Evolutionary conservation across 37 sponge, comb jelly and placozoan species (phyloP), one percentile per base, ranked within the genome.

Genomic region (Ephydatia muelleri): DNA sequence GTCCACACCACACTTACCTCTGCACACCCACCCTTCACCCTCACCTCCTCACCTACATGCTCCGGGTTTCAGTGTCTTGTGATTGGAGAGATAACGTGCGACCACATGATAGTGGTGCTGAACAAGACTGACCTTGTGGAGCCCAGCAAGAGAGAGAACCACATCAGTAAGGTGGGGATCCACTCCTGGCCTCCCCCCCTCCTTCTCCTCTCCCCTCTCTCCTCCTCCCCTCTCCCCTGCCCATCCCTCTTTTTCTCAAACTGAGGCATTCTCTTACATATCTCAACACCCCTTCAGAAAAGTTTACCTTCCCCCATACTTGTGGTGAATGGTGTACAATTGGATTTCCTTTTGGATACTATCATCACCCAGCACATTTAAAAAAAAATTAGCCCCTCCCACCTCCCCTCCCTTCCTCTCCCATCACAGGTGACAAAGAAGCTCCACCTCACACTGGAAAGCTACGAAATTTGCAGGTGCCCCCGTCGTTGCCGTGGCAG

Each of bases 21-120:
- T 21, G 16, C 67, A 23, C 67, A n/a, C n/a, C n/a, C 67, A 16
- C 21, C 67, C 21, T 21, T 65, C 67, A 23, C n/a, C n/a, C n/a
- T 11, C 47, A 43, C 47, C 4, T 8, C 4, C 47, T 11, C 47
- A 43, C 47, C 4, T 8, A 43, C 47, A 43, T 8, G 8, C 47
- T 11, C 47, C 4, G 6, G 14, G 3, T 68, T 65, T 21, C 78
- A 95, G 99, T 98, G 99, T 85, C 85, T 98, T 32, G 90, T 98
- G 28, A 96, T 98, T 86, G 96, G 99, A 4, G 94, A 96, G 78
- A 84, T 98, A 36, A 93, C 96, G 0, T 97, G 97, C 67, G 78
- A 84, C 28, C 96, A 95, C 48, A 75, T 98, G 88, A 75, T 98
- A 5, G 96, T 98, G 0, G 96, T 94, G 0, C 88, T 98, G 16